A percentile compares a stretch with the other conserved stretches of the same genome.
Evolutionary conservation across 1,140 invertebrate genomes (phyloP).

Genomic region (Saxidomus purpurata): DNA sequence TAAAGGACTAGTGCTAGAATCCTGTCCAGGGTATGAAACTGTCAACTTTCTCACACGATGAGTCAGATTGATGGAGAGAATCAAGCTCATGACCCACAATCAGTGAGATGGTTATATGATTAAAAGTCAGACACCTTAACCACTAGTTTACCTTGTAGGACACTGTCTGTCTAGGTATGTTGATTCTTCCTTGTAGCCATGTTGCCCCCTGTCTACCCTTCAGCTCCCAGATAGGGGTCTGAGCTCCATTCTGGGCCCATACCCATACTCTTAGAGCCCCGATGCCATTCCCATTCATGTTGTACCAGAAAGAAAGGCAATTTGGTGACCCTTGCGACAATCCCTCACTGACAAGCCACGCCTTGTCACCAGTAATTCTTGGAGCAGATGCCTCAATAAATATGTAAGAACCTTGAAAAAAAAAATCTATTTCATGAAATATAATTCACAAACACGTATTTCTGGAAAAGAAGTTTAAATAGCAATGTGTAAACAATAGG

Average conservation of each 20-base stretch:
- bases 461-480: not conserved
- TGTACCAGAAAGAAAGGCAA: slow-evolving; percentile 82
- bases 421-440: not conserved
- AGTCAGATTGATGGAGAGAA: no score
- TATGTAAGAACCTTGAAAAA: slow-evolving; percentile 79
- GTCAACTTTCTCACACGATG: no score
- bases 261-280: slow-evolving; percentile 76
- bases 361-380: slow-evolving; percentile 66
- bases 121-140: no score
- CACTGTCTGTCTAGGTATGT: slow-evolving; percentile 69
- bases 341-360: slow-evolving; percentile 74
- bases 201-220: slow-evolving; percentile 66
- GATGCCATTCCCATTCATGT: slow-evolving; percentile 81
- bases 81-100: no score
- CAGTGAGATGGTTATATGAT: no score
- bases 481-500: not conserved
- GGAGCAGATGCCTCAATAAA: slow-evolving; percentile 76
- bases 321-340: slow-evolving; percentile 60
- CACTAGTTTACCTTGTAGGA: slow-evolving; percentile 77
- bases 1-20: no score
- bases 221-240: slow-evolving; percentile 77
- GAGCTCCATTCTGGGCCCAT: slow-evolving; percentile 65
- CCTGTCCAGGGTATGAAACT: no score
- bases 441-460: not conserved
- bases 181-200: slow-evolving; percentile 72